phyloP scores from a whole-genome alignment of 2,797 vertebrate genomes.

The Sebastes nivosus region DNA sequence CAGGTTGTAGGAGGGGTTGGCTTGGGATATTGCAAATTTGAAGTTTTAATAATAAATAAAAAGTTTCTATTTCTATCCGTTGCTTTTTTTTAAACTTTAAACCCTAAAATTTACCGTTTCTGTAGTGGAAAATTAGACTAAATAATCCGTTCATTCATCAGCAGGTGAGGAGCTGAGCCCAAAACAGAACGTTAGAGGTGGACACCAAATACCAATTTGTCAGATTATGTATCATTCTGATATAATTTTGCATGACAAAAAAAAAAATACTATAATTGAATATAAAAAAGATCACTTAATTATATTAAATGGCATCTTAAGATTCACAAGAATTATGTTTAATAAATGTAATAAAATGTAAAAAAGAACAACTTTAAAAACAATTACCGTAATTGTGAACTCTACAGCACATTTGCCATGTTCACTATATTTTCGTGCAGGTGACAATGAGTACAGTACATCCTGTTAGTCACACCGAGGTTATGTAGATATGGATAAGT shows the following conservation, averaged over 20 bases:
- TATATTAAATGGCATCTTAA: background rate
- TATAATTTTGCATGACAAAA: too few relatives aligned
- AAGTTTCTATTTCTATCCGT: too few relatives aligned
- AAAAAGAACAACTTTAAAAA: background rate
- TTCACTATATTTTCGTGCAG: background rate
- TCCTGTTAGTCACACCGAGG: slow-evolving; percentile 44
- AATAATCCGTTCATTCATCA: too few relatives aligned
- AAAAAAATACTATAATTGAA: too few relatives aligned
- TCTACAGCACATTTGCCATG: background rate
- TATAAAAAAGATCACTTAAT: background rate
- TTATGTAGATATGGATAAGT: slow-evolving; percentile 19
- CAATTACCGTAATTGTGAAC: background rate
- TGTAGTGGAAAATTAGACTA: too few relatives aligned
- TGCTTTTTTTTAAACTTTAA: too few relatives aligned
- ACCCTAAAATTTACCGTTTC: too few relatives aligned
- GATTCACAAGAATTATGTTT: background rate
- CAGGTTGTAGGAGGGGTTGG: too few relatives aligned
- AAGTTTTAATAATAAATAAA: too few relatives aligned
- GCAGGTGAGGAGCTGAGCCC: background rate
- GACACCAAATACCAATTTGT: background rate
- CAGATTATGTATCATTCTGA: background rate
- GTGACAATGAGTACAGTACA: slow-evolving; percentile 14
- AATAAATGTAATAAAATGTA: background rate
- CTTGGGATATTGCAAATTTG: too few relatives aligned
- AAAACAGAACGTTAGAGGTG: background rate